Evolutionary conservation across 2,888 invertebrate genomes (phyloP).

Genomic region (Creontiades dilutus): DNA sequence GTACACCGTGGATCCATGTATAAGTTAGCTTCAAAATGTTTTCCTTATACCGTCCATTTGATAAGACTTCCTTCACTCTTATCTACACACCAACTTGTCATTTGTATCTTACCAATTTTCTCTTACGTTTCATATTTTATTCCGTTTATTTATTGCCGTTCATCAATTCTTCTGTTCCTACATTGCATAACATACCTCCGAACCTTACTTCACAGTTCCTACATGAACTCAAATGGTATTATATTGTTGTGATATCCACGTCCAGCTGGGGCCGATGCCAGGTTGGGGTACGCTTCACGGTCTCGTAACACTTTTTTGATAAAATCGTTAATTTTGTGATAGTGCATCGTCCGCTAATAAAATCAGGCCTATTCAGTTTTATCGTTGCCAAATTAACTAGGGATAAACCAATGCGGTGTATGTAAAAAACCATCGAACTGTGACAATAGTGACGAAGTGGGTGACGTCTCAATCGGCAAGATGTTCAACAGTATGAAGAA

Average conservation of each 20-base stretch:
- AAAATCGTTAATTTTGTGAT: background rate
- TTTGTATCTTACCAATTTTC: conserved; percentile 31
- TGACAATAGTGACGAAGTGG: background rate
- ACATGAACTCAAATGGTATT: background rate
- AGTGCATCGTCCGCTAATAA: background rate
- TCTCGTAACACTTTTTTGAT: conserved; percentile 11
- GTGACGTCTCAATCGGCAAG: conserved; percentile 9
- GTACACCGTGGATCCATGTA: background rate
- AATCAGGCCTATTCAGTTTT: background rate
- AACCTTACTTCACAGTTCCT: background rate
- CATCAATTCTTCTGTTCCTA: conserved; percentile 14
- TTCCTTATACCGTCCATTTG: background rate
- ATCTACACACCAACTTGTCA: conserved; percentile 44
- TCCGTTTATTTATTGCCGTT: background rate
- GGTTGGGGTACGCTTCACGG: background rate
- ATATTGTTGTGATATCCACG: conserved; percentile 9
- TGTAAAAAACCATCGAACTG: background rate
- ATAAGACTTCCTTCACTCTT: conserved; percentile 30
- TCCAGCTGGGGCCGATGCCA: conserved; percentile 27
- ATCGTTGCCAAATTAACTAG: background rate
- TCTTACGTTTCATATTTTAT: background rate
- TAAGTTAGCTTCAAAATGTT: background rate
- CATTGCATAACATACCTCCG: background rate
- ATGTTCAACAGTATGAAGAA: conserved; percentile 94
- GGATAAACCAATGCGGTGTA: background rate